Evolutionary conservation across 2,888 invertebrate genomes (phyloP), one percentile per base, ranked within the genome.

Genomic region (Creontiades dilutus): DNA sequence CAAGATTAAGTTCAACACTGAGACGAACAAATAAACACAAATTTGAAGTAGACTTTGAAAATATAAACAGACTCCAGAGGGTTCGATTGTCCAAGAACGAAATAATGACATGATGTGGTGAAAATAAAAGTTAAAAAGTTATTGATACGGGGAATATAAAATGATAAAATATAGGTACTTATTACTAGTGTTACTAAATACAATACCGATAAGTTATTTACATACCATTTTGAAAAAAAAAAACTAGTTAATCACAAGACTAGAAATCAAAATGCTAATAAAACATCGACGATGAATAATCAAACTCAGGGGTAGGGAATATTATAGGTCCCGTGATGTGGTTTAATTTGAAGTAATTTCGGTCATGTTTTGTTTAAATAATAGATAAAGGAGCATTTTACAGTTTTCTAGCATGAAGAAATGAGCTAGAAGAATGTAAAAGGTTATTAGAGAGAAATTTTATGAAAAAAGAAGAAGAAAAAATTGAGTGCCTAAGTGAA

Each of bases 201-300:
- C 11, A 78, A 78, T 55, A 37, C 37, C 37, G 37, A 37, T 7
- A 61, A 27, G 37, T 27, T 57, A 85, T 28, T 28, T n/a, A 57
- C 52, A 85, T n/a, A 82, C 52, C 12, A 48, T 52, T 47, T 37
- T 23, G 47, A 57, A n/a, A 85, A 76, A 75, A n/a, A 57, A 5
- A 4, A 87, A 88, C 88, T 88, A 88, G 88, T 78, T 88, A 23
- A 78, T 57, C 88, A 88, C 88, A 88, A 76, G 88, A 88, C 88
- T 88, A 88, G 88, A 88, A 55, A 80, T 55, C 88, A 88, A 88
- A 78, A 88, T 88, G 12, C 28, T 4, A 78, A 88, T 88, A 78
- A 80, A 88, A 80, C 76, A 88, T 78, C 88, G 88, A 88, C 88
- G 88, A 88, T 88, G 88, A 88, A 88, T 80, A 88, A 88, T 88